phyloP scores from a whole-genome alignment of 64 coral and sea anemone species.

The Porites lutea region DNA sequence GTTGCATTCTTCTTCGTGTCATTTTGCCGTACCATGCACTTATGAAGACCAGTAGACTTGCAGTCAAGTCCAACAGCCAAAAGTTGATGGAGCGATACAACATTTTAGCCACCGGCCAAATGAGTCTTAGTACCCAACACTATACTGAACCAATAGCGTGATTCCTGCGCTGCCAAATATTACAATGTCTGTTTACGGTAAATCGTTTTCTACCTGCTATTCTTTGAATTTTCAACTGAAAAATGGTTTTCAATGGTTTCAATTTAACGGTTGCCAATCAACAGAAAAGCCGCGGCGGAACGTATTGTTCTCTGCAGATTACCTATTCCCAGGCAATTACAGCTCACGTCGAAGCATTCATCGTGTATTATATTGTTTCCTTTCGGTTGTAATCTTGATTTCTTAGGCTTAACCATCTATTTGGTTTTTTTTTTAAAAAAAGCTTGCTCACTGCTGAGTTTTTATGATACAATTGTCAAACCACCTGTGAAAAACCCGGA shows the following conservation, averaged over 20 bases:
- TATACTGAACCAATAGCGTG: neutral
- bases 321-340: neutral
- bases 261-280: neutral
- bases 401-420: no score
- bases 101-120: neutral
- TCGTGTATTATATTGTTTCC: neutral
- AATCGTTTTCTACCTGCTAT: neutral
- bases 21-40: conserved; percentile 57
- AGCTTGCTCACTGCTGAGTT: neutral
- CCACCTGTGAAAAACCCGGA: neutral
- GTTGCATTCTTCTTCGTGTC: neutral
- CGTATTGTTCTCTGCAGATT: neutral
- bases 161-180: neutral
- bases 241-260: neutral
- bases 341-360: neutral
- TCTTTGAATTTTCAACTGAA: neutral
- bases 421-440: neutral
- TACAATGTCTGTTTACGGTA: neutral
- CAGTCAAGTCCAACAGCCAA: conserved; percentile 29
- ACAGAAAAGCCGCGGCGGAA: no score
- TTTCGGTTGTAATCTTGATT: neutral
- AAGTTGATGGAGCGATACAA: conserved; percentile 41
- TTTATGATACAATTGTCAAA: neutral
- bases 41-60: conserved; percentile 39
- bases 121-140: neutral